Evolutionary conservation across 2,113 vertebrate species (phyloP), one percentile per base, ranked within the genome.

Genomic region (Xerus inauris): DNA sequence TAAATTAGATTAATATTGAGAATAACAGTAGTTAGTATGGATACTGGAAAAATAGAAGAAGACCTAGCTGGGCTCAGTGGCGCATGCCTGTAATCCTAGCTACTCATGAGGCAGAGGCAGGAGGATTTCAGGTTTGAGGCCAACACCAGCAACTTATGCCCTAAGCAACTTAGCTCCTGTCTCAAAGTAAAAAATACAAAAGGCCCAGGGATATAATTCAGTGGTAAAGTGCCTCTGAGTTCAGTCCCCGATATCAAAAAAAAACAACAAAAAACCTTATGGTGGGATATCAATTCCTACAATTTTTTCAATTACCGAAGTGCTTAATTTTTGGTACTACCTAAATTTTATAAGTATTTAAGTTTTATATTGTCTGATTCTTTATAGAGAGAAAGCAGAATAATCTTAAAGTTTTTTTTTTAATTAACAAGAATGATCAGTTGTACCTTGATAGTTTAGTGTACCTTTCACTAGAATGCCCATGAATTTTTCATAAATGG

Each of bases 301-400:
- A 84, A 32, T 51, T 93, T 94, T 94, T 77, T 42, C n/a, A 49
- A 42, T 83, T 71, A 51, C 19, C 32, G 47, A 62, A 87, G 8
- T 81, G 76, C 47, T 62, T 93, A 49, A 86, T 81, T 90, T 92
- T 91, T 77, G 76, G 20, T 82, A 86, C 45, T 92, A 72, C 3
- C 28, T 87, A 77, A 81, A 87, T 86, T 73, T 38, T 92, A 49
- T 79, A 75, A 72, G 45, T 42, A 77, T 49, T 28, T 83, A 73
- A 62, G 1, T 89, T 87, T 2, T 32, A 8, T 30, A 8, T 30
- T 19, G 57, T 59, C 24, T 94, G 83, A 82, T 40, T 72, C 51
- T 77, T 45, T 77, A 35, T 38, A 86, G 75, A 47, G 86, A 77
- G 72, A 96, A 14, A 64, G 30, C 32, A 54, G 13, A 38, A 2